Percentiles rank a stretch among this genome's conserved stretches.
These are phyloP conservation scores for Stenichneumon culpator DNA, from an alignment of 2,888 invertebrate genomes.

Conservation along the genomic window DNA sequence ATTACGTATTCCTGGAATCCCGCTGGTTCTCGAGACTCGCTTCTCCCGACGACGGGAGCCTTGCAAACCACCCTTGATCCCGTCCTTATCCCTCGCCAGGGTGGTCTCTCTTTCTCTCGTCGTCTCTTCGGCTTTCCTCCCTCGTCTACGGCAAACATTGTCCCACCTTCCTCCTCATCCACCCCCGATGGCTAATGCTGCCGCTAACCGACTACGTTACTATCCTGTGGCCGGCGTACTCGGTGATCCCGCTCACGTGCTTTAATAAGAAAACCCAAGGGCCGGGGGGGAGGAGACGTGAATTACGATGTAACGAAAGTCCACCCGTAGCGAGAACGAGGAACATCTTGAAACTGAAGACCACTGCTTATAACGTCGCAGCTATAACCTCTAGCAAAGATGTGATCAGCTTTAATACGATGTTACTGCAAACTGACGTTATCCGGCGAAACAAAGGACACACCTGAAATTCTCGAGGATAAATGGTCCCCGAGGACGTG, in stretches of 20 bases:
- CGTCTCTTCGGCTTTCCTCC: slow-evolving; percentile 24
- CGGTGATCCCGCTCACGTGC: slow-evolving; percentile 48
- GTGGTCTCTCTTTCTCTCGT: slow-evolving; percentile 5
- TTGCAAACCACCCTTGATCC: slow-evolving; percentile 62
- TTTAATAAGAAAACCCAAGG: slow-evolving; percentile 48
- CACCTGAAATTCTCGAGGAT: slow-evolving; percentile 7
- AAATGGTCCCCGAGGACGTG: background rate
- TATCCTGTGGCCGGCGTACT: slow-evolving; percentile 43
- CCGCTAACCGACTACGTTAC: slow-evolving; percentile 29
- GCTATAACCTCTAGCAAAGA: background rate
- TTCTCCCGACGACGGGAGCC: slow-evolving; percentile 31
- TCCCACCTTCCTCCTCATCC: slow-evolving; percentile 28
- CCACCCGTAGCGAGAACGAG: background rate
- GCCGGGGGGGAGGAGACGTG: slow-evolving; percentile 3
- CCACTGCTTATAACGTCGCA: background rate
- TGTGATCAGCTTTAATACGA: slow-evolving; percentile 7
- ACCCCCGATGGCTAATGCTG: slow-evolving; percentile 39
- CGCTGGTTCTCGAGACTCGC: slow-evolving; percentile 59
- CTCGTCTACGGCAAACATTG: slow-evolving; percentile 60
- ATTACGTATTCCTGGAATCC: slow-evolving; percentile 69
- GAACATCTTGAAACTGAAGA: background rate
- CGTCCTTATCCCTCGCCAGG: slow-evolving; percentile 39
- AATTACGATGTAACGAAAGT: slow-evolving; percentile 53
- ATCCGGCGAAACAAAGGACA: background rate
- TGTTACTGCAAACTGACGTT: slow-evolving; percentile 5